Conservation (phyloP, 2,888 invertebrate genomes). For the Xiphydria camelus region DNA sequence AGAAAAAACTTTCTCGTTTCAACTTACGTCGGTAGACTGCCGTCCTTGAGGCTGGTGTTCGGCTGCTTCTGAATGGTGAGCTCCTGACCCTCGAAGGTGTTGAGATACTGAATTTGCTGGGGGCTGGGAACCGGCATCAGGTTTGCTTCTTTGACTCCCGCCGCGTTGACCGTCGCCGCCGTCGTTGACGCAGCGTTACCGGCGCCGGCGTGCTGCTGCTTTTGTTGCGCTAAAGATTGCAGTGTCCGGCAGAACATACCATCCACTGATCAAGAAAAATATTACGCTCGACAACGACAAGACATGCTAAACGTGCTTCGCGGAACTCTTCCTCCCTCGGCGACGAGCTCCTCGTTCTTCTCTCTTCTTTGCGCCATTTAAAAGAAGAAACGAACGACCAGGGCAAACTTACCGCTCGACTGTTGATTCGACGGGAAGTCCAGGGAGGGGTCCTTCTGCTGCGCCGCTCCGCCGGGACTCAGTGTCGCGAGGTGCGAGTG, state of each 20-base stretch:
- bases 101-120: conserved; percentile 93
- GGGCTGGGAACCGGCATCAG: conserved; percentile 95
- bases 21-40: conserved; percentile 74
- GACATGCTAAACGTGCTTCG: too few relatives aligned
- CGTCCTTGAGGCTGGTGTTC: conserved; percentile 84
- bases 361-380: too few relatives aligned
- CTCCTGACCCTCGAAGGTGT: conserved; percentile 95
- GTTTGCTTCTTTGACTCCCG: conserved; percentile 78
- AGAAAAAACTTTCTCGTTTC: not conserved
- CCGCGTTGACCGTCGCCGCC: conserved; percentile 50
- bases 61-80: conserved; percentile 95
- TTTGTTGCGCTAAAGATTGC: conserved; percentile 67
- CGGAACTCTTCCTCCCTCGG: too few relatives aligned
- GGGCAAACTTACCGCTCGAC: conserved; percentile 52
- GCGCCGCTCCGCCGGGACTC: conserved; percentile 51
- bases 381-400: not conserved
- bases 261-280: conserved; percentile 58
- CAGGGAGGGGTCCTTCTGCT: conserved; percentile 49
- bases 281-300: conserved; percentile 10
- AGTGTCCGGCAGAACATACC: conserved; percentile 69
- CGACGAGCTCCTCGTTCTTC: too few relatives aligned
- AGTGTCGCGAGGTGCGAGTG: conserved; percentile 52
- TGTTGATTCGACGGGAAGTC: conserved; percentile 57
- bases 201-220: conserved; percentile 57
- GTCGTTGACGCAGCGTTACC: too few relatives aligned